Evolutionary conservation across 1,140 invertebrate genomes (phyloP).

Genomic region (Ectropis grisescens): DNA sequence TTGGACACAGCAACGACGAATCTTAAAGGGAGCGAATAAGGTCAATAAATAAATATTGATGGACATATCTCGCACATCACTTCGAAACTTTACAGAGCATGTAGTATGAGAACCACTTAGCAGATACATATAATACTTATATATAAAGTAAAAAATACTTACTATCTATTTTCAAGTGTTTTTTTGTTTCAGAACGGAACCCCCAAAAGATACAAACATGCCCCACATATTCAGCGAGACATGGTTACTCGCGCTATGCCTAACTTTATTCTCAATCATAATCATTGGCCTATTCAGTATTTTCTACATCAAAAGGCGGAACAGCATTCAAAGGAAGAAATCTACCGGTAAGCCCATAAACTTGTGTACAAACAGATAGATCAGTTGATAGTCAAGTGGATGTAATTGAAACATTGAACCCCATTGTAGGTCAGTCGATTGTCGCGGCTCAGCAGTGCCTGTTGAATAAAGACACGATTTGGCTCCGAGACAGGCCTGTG

Average conservation of each 20-base stretch:
- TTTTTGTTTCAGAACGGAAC: constrained; percentile 34
- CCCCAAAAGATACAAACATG: constrained; percentile 44
- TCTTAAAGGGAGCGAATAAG: too few relatives aligned
- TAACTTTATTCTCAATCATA: constrained; percentile 48
- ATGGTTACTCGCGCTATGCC: constrained; percentile 49
- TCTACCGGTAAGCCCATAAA: constrained; percentile 38
- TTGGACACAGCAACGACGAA: too few relatives aligned
- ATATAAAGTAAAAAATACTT: too few relatives aligned
- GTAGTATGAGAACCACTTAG: too few relatives aligned
- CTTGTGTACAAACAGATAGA: too few relatives aligned
- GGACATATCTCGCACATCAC: too few relatives aligned
- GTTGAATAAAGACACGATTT: constrained; percentile 64
- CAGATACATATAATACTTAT: too few relatives aligned
- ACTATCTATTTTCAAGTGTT: too few relatives aligned
- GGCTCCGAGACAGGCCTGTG: constrained; percentile 54
- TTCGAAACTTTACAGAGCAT: too few relatives aligned
- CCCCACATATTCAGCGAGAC: constrained; percentile 56
- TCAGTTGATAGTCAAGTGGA: too few relatives aligned
- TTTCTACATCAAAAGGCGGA: constrained; percentile 52
- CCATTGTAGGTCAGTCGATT: constrained; percentile 57
- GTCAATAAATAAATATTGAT: too few relatives aligned
- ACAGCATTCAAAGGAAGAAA: constrained; percentile 51
- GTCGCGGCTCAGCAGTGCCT: constrained; percentile 58
- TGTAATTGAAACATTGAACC: constrained; percentile 40
- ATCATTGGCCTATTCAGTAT: constrained; percentile 48